Conservation (phyloP, 2,797 vertebrate genomes). For the Falco naumanni region DNA sequence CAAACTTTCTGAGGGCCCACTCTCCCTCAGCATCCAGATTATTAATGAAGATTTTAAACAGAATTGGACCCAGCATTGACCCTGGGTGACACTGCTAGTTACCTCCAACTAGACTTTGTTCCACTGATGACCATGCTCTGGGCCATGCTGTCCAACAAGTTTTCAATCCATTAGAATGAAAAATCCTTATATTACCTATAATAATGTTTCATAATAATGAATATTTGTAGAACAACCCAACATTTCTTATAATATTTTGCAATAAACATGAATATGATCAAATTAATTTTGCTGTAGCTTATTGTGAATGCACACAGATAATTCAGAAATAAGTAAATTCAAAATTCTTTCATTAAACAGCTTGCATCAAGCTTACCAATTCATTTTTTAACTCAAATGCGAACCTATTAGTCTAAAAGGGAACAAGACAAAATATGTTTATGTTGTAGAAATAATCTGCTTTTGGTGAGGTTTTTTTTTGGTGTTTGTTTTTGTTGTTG, state of each 20-base stretch:
- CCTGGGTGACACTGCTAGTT: no score
- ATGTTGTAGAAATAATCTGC: not conserved
- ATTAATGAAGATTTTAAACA: no score
- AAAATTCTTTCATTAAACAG: not conserved
- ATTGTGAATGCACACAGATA: not conserved
- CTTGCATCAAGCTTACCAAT: not conserved
- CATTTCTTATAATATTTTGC: not conserved
- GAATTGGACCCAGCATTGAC: no score
- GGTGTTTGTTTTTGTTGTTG: no score
- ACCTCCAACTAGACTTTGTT: no score
- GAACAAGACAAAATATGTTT: not conserved
- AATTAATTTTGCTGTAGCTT: not conserved
- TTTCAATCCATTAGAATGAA: not conserved
- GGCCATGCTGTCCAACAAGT: not conserved
- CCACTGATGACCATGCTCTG: not conserved
- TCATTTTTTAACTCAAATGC: not conserved
- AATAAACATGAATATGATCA: not conserved
- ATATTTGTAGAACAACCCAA: not conserved
- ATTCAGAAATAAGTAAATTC: not conserved
- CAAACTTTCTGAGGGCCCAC: no score
- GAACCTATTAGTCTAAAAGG: not conserved
- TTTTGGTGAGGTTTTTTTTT: not conserved
- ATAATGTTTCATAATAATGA: not conserved
- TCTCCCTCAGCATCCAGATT: no score
- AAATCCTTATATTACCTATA: not conserved